Percentiles rank a stretch among this genome's conserved stretches.
Conservation (phyloP, 1,140 invertebrate species). For the Lepidurus apus region DNA sequence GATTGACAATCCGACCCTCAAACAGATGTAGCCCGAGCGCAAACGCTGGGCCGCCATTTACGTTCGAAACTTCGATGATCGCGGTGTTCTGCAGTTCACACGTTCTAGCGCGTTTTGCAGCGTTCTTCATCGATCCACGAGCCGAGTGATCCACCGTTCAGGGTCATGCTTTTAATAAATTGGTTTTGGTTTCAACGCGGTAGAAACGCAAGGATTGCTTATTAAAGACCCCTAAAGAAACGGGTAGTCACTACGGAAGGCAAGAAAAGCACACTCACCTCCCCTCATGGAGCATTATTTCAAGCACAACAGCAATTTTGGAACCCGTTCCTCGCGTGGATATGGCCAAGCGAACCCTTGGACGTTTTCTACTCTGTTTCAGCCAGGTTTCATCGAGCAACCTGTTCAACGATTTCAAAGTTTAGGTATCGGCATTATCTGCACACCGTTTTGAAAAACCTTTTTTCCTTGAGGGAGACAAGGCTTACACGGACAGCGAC, state of each 20-base stretch:
- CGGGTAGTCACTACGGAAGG: neutral
- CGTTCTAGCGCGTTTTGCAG: constrained; percentile 65
- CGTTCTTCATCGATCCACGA: constrained; percentile 75
- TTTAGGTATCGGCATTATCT: constrained; percentile 6
- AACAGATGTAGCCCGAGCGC: constrained; percentile 54
- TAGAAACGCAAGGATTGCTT: neutral
- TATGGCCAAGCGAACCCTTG: neutral
- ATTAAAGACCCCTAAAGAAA: neutral
- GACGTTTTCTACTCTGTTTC: neutral
- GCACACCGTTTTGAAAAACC: neutral
- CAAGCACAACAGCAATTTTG: neutral
- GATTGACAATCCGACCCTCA: constrained; percentile 45
- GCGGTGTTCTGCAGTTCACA: constrained; percentile 74
- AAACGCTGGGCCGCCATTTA: constrained; percentile 57
- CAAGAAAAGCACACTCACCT: neutral
- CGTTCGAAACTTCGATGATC: constrained; percentile 75
- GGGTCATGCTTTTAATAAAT: constrained; percentile 39
- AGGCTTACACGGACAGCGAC: no score
- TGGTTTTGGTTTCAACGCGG: constrained; percentile 4
- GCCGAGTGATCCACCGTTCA: constrained; percentile 61
- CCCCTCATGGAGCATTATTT: neutral
- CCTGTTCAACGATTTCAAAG: neutral
- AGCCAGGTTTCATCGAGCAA: neutral
- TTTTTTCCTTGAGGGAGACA: no score
- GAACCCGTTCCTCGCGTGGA: neutral